phyloP scores from a whole-genome alignment of 2,888 invertebrate genomes.

The Apomyelois bistriatella region DNA sequence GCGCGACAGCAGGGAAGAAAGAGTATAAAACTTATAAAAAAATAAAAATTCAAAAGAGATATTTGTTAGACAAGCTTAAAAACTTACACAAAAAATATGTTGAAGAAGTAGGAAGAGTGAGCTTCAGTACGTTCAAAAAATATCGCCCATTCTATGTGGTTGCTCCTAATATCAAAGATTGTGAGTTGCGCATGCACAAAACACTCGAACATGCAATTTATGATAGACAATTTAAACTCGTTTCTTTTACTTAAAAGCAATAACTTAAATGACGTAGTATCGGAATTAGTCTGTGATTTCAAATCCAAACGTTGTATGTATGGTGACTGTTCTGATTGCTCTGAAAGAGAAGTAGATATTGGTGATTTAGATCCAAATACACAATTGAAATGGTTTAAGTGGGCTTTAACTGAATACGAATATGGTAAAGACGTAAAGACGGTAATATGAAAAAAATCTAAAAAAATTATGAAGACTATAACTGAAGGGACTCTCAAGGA shows the following conservation, averaged over 20 bases:
- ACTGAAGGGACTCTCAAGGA: neutral
- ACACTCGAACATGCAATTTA: constrained; percentile 12
- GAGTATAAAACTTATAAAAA: constrained; percentile 20
- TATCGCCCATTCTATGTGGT: constrained; percentile 19
- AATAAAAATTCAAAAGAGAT: constrained; percentile 8
- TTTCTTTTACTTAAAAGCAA: neutral
- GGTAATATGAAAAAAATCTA: neutral
- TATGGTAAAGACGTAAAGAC: neutral
- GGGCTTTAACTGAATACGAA: neutral
- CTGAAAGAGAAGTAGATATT: neutral
- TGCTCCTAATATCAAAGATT: constrained; percentile 14
- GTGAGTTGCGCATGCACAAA: constrained; percentile 18
- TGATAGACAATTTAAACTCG: neutral
- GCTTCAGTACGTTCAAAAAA: constrained; percentile 18
- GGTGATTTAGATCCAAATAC: neutral
- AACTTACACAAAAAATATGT: constrained; percentile 9
- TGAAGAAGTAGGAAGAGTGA: constrained; percentile 18
- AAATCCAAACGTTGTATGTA: neutral
- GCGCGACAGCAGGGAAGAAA: constrained; percentile 22
- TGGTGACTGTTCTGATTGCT: neutral
- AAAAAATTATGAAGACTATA: no score
- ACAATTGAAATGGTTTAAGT: neutral
- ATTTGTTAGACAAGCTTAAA: neutral
- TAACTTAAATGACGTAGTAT: neutral
- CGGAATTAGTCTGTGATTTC: neutral